phyloP scores from a whole-genome alignment of 2,888 invertebrate species.

The Andrena fulva region DNA sequence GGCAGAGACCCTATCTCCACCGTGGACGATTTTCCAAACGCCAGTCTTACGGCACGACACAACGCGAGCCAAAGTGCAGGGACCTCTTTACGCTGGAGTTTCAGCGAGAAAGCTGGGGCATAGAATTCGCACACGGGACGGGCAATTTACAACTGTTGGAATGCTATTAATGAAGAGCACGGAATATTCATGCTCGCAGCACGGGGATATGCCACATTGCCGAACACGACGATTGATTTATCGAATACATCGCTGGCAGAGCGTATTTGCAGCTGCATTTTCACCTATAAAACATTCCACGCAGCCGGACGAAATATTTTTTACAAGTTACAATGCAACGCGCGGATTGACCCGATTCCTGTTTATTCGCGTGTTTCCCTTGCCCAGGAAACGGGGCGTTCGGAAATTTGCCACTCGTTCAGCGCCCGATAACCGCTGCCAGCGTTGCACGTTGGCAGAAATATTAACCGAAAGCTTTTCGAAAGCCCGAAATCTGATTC shows the following conservation, averaged over 20 bases:
- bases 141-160: conserved; percentile 9
- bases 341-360: conserved; percentile 15
- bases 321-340: neutral
- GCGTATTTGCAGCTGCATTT: neutral
- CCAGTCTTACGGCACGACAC: neutral
- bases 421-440: neutral
- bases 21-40: conserved; percentile 16
- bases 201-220: neutral
- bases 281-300: neutral
- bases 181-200: neutral
- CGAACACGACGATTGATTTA: neutral
- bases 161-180: conserved; percentile 9
- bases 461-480: conserved; percentile 12
- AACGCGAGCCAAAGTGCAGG: neutral
- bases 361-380: conserved; percentile 28
- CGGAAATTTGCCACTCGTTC: neutral
- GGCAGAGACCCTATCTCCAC: neutral
- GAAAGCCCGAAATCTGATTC: neutral
- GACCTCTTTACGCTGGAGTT: neutral
- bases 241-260: neutral
- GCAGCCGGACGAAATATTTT: neutral
- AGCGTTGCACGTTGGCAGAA: neutral
- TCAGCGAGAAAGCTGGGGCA: conserved; percentile 13
- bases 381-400: neutral
- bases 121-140: neutral